Evolutionary conservation across 1,140 invertebrate species (phyloP).

Genomic region (Penaeus indicus): DNA sequence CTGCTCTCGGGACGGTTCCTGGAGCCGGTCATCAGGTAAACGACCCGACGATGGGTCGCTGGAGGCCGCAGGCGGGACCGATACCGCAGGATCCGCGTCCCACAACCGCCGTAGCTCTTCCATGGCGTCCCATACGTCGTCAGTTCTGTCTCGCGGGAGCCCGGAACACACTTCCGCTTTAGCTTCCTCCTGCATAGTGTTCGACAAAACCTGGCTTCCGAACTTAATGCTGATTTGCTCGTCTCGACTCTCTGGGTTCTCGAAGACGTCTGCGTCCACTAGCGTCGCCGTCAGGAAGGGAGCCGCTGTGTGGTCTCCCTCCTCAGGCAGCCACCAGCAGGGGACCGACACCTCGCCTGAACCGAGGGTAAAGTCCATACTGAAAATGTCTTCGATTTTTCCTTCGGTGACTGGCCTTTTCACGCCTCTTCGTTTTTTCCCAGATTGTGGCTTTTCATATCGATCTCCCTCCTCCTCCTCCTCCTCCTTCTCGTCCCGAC

Average conservation of each 20-base stretch:
- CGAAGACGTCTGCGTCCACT: not conserved
- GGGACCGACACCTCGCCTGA: not conserved
- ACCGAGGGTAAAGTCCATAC: not conserved
- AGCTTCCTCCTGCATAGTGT: not conserved
- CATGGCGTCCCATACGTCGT: not conserved
- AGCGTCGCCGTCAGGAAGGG: not conserved
- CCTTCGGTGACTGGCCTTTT: not conserved
- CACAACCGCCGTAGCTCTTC: not conserved
- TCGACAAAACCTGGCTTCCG: not conserved
- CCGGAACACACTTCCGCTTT: not conserved
- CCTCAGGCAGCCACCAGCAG: not conserved
- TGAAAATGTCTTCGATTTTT: not conserved
- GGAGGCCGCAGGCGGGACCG: no score
- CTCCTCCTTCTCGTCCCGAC: not conserved
- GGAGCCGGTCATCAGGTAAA: no score
- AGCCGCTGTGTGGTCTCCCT: not conserved
- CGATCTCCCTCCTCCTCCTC: not conserved
- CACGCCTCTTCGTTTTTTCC: not conserved
- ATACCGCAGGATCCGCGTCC: not conserved
- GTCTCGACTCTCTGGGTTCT: slow-evolving; percentile 1
- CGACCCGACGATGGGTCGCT: no score
- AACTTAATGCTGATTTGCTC: not conserved
- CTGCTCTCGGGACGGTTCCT: no score
- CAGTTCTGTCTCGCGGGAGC: not conserved
- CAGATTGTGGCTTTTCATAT: not conserved